These are phyloP conservation scores for Eudemis profundana DNA, from an alignment of 2,888 invertebrate genomes.

Conservation along the genomic window DNA sequence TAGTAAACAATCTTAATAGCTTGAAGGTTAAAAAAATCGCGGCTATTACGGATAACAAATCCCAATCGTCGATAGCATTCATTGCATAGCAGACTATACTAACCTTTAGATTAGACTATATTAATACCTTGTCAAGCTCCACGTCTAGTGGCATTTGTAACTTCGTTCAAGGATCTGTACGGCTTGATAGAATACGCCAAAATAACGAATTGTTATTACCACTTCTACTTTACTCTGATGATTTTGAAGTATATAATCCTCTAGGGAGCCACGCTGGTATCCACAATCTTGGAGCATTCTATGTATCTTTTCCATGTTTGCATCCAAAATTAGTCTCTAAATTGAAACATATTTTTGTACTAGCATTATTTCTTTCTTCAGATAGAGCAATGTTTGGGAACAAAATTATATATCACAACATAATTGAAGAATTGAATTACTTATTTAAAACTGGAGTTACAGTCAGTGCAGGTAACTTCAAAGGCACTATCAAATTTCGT, in stretches of 20 bases:
- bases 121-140: background rate
- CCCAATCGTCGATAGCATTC: too few relatives aligned
- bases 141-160: conserved; percentile 1
- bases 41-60: too few relatives aligned
- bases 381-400: conserved; percentile 9
- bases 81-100: too few relatives aligned
- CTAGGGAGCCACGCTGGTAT: conserved; percentile 36
- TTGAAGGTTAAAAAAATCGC: too few relatives aligned
- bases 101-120: background rate
- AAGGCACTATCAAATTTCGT: conserved; percentile 5
- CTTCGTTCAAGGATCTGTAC: conserved; percentile 13
- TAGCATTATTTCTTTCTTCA: conserved; percentile 6
- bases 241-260: conserved; percentile 41
- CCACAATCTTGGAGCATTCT: conserved; percentile 23
- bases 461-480: conserved; percentile 1
- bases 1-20: too few relatives aligned
- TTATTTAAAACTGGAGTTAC: background rate
- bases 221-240: conserved; percentile 25
- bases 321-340: conserved; percentile 8
- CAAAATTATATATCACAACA: background rate
- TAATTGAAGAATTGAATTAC: conserved; percentile 6
- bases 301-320: background rate
- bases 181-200: background rate
- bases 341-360: conserved; percentile 1
- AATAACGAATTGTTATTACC: conserved; percentile 3